Conservation (phyloP, 2,113 vertebrate species). For the Promerops cafer region DNA sequence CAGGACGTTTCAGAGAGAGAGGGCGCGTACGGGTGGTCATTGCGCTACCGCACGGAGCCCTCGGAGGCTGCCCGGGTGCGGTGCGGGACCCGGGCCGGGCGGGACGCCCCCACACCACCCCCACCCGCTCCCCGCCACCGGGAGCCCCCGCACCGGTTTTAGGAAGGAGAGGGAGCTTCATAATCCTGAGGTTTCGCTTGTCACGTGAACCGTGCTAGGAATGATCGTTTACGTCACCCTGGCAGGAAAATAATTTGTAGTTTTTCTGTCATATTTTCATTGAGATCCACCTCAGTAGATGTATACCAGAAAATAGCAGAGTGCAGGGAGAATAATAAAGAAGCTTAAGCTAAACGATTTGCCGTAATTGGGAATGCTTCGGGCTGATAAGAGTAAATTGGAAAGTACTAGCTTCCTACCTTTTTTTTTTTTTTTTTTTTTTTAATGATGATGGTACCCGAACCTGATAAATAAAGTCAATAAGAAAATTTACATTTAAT, state of each 20-base stretch:
- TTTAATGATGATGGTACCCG: not conserved
- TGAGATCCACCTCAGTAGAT: not conserved
- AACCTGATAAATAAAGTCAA: not conserved
- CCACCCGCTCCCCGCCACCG: not conserved
- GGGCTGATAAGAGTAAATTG: slow-evolving; percentile 33
- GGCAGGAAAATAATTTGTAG: slow-evolving; percentile 17
- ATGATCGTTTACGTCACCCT: not conserved
- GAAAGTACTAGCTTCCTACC: not conserved
- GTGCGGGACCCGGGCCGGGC: not conserved
- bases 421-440: not conserved
- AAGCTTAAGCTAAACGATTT: slow-evolving; percentile 4
- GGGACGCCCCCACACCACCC: no score
- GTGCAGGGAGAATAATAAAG: not conserved
- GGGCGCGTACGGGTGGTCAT: no score
- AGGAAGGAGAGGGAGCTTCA: not conserved
- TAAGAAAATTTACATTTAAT: not conserved
- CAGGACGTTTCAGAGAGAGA: not conserved
- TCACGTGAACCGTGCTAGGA: not conserved
- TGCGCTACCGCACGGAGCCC: not conserved
- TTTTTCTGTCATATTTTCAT: slow-evolving; percentile 33
- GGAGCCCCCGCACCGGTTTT: not conserved
- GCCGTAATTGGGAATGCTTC: slow-evolving; percentile 25
- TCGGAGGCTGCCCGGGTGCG: not conserved
- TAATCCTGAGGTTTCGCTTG: not conserved
- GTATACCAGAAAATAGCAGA: not conserved